Conservation (phyloP, 64 coral and sea anemone species). For the Dendronephthya gigantea region DNA sequence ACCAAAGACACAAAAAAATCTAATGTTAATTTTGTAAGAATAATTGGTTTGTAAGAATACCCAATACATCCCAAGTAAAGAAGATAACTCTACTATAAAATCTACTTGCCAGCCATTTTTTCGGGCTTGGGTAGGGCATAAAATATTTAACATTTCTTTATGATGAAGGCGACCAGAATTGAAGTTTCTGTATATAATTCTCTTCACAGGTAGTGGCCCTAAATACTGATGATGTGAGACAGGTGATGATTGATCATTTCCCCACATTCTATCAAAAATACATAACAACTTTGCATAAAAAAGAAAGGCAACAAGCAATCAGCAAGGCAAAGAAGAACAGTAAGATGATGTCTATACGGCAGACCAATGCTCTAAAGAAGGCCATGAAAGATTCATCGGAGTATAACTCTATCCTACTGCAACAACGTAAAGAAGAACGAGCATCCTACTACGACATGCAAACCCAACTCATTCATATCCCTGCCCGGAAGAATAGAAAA, state of each 20-base stretch:
- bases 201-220: neutral
- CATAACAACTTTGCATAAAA: neutral
- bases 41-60: too few species aligned
- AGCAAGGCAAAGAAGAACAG: neutral
- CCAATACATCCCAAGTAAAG: too few species aligned
- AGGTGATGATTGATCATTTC: slow-evolving; percentile 4
- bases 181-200: neutral
- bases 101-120: too few species aligned
- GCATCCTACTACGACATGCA: slow-evolving; percentile 9
- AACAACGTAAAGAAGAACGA: slow-evolving; percentile 14
- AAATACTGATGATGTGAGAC: neutral
- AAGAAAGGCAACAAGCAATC: neutral
- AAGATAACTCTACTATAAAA: too few species aligned
- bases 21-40: too few species aligned
- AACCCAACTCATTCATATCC: slow-evolving; percentile 68
- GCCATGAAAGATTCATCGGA: neutral
- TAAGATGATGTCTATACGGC: slow-evolving; percentile 2
- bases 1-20: too few species aligned
- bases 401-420: neutral
- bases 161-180: too few species aligned
- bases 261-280: neutral
- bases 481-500: slow-evolving; percentile 54
- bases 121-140: too few species aligned
- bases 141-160: too few species aligned
- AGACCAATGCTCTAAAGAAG: slow-evolving; percentile 1